These are phyloP conservation scores for Cyprinodon diabolis DNA, from an alignment of 2,797 vertebrate species.

Conservation along the genomic window DNA sequence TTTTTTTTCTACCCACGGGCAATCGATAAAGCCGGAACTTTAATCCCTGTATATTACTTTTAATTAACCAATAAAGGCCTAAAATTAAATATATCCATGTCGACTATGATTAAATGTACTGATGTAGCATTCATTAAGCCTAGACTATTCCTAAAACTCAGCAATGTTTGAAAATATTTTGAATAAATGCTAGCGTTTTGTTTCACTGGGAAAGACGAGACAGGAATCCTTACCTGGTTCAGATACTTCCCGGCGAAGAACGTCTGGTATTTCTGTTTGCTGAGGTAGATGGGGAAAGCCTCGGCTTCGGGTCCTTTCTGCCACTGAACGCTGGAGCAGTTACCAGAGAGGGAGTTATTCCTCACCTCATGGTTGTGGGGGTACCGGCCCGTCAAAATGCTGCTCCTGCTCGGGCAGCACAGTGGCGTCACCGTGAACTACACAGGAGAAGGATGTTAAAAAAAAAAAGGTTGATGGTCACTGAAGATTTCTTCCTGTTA, in stretches of 20 bases:
- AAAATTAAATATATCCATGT: too few species aligned
- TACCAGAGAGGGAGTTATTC: slow-evolving; percentile 83
- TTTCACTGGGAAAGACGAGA: neutral
- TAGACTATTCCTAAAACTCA: too few species aligned
- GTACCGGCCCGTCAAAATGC: slow-evolving; percentile 81
- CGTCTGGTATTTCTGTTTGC: slow-evolving; percentile 80
- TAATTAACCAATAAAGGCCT: neutral
- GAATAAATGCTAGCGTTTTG: neutral
- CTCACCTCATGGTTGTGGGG: slow-evolving; percentile 84
- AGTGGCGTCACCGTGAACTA: slow-evolving; percentile 81
- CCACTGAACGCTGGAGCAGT: slow-evolving; percentile 83
- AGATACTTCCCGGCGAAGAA: slow-evolving; percentile 86
- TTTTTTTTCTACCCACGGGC: too few species aligned
- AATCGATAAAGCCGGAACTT: too few species aligned
- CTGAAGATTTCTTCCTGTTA: too few species aligned
- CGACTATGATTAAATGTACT: too few species aligned
- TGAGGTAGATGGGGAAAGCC: slow-evolving; percentile 79
- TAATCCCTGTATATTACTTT: too few species aligned
- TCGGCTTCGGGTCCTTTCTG: slow-evolving; percentile 73
- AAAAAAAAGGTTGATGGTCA: too few species aligned
- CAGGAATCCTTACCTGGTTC: slow-evolving; percentile 76
- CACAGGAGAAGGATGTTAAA: neutral
- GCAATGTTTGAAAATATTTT: neutral
- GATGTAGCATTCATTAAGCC: too few species aligned
- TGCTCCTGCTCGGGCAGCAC: slow-evolving; percentile 85